These are phyloP conservation scores for Drosophila micromelanica DNA, from an alignment of 1,140 invertebrate genomes.

Conservation along the genomic window DNA sequence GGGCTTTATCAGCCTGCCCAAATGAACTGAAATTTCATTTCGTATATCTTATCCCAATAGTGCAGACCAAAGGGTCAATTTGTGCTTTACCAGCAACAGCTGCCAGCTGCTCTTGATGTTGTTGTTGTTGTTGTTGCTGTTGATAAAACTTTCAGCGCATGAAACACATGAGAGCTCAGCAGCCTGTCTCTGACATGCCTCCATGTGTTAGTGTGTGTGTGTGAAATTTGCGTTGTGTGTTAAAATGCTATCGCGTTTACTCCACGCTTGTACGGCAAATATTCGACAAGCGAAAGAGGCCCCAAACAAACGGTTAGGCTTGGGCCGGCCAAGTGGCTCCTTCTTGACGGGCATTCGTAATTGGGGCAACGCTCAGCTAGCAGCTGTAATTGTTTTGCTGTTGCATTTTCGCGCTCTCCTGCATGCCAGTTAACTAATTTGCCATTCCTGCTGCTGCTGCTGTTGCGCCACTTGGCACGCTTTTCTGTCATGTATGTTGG, in stretches of 20 bases:
- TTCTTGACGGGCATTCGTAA: slow-evolving; percentile 45
- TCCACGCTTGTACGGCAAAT: slow-evolving; percentile 56
- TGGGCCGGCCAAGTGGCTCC: slow-evolving; percentile 32
- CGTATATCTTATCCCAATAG: slow-evolving; percentile 69
- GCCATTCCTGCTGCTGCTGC: slow-evolving; percentile 25
- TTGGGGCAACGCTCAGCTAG: slow-evolving; percentile 63
- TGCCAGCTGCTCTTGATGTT: slow-evolving; percentile 37
- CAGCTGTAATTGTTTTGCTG: slow-evolving; percentile 76
- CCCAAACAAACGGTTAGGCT: slow-evolving; percentile 6
- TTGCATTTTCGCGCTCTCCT: slow-evolving; percentile 52
- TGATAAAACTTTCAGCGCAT: slow-evolving; percentile 31
- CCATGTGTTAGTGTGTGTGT: slow-evolving; percentile 3
- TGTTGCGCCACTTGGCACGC: slow-evolving; percentile 42
- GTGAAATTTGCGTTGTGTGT: slow-evolving; percentile 71
- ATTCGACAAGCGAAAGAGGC: slow-evolving; percentile 52
- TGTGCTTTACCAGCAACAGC: slow-evolving; percentile 53
- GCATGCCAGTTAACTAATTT: slow-evolving; percentile 31
- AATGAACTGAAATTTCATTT: slow-evolving; percentile 73
- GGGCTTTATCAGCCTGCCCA: slow-evolving; percentile 42
- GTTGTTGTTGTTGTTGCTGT: slow-evolving; percentile 8
- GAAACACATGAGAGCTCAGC: slow-evolving; percentile 31
- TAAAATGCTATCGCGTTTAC: slow-evolving; percentile 75
- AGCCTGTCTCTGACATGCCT: slow-evolving; percentile 17
- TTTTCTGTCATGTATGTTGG: slow-evolving; percentile 21
- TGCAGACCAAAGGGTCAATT: slow-evolving; percentile 71